Percentiles rank a stretch among this genome's conserved stretches.
Evolutionary conservation across 2,888 invertebrate species (phyloP).

Genomic region (Polydrusus cervinus): DNA sequence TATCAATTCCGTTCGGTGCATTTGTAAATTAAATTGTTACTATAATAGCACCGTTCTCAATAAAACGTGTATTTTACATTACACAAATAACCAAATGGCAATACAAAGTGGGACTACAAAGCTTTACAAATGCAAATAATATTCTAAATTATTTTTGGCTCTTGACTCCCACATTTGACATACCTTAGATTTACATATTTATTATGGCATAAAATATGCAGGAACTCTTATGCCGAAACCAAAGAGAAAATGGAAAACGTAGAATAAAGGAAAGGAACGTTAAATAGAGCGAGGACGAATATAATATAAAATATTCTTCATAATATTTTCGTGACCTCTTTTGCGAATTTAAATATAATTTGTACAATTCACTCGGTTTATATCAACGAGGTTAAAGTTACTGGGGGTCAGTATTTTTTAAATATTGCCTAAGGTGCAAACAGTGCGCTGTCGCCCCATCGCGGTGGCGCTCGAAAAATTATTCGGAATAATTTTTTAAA

Average conservation of each 20-base stretch:
- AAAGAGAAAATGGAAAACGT: conserved; percentile 30
- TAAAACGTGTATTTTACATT: neutral
- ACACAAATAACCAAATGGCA: neutral
- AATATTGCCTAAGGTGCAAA: too few relatives aligned
- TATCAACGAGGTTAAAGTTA: neutral
- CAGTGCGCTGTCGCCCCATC: too few relatives aligned
- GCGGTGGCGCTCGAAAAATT: too few relatives aligned
- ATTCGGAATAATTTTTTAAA: too few relatives aligned
- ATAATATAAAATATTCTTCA: conserved; percentile 9
- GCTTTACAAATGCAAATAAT: neutral
- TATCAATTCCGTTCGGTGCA: too few relatives aligned
- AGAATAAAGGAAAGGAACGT: conserved; percentile 34
- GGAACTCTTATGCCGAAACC: conserved; percentile 10
- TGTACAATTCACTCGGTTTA: neutral
- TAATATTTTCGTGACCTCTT: conserved; percentile 9
- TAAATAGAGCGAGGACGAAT: conserved; percentile 18
- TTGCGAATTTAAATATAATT: conserved; percentile 28
- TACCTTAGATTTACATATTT: conserved; percentile 37
- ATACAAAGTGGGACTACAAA: neutral
- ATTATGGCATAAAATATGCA: conserved; percentile 25
- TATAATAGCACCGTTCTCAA: too few relatives aligned
- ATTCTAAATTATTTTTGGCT: conserved; percentile 10
- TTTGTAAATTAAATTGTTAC: too few relatives aligned
- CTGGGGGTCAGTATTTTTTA: neutral
- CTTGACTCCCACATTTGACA: conserved; percentile 20